These are phyloP conservation scores for Bos javanicus DNA, from an alignment of 2,113 vertebrate species.

Conservation along the genomic window DNA sequence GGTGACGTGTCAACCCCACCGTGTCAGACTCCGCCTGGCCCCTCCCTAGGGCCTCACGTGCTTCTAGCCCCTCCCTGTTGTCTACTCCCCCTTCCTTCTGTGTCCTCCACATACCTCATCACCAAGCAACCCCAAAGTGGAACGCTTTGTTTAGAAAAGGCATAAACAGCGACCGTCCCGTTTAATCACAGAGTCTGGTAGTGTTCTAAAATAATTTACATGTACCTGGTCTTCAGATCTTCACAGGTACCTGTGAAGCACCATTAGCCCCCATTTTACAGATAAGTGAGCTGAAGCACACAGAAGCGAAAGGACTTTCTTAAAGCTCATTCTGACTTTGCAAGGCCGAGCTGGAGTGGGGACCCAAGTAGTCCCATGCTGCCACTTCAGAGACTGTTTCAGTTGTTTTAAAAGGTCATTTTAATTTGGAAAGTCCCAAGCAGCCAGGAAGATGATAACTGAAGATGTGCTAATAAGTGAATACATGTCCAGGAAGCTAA, in stretches of 20 bases:
- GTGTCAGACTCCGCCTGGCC: not conserved
- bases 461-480: not conserved
- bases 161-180: not conserved
- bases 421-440: not conserved
- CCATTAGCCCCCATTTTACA: not conserved
- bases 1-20: not conserved
- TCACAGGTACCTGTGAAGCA: not conserved
- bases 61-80: not conserved
- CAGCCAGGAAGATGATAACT: not conserved
- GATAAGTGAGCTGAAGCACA: not conserved
- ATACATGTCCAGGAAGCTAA: not conserved
- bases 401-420: not conserved
- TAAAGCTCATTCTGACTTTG: not conserved
- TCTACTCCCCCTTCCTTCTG: not conserved
- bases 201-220: not conserved
- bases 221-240: not conserved
- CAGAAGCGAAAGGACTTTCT: not conserved
- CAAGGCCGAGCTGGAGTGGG: not conserved
- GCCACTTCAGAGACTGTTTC: not conserved
- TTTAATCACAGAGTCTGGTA: not conserved
- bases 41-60: not conserved
- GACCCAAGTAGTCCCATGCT: not conserved
- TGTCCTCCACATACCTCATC: not conserved
- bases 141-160: not conserved
- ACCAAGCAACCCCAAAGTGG: not conserved